Percentiles rank a stretch among this genome's conserved stretches.
Conservation (phyloP, 2,113 vertebrate genomes). For the Solenodon paradoxus region DNA sequence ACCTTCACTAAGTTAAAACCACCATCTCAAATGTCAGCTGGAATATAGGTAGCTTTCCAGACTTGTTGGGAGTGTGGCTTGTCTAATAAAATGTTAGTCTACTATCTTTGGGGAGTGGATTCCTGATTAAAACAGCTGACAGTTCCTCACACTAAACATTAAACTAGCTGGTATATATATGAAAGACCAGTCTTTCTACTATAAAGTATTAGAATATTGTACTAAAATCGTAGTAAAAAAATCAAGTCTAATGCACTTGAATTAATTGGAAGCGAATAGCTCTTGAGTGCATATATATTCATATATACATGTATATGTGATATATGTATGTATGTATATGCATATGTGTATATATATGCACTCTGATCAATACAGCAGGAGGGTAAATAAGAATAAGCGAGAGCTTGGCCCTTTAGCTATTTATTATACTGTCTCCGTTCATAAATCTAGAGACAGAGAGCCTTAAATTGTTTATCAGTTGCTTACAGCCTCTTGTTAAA, state of each 20-base stretch:
- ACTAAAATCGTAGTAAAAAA: neutral
- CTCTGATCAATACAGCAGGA: neutral
- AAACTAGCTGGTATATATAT: neutral
- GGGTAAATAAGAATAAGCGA: neutral
- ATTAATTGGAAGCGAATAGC: neutral
- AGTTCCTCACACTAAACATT: neutral
- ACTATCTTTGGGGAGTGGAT: neutral
- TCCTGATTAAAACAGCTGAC: neutral
- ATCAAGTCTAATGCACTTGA: neutral
- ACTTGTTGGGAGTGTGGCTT: neutral
- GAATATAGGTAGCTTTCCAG: neutral
- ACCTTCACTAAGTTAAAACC: neutral
- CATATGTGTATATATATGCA: neutral
- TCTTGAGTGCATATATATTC: neutral
- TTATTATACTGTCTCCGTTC: neutral
- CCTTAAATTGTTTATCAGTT: neutral
- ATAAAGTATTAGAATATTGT: neutral
- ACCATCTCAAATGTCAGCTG: neutral
- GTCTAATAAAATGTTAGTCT: neutral
- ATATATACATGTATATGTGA: too few relatives aligned
- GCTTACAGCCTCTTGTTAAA: slow-evolving; percentile 17
- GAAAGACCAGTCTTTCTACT: neutral
- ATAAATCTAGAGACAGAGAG: neutral
- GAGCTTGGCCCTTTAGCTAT: neutral
- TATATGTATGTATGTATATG: too few relatives aligned